Base-by-base conservation (phyloP, 2,113 vertebrate genomes). In the Reinhardtius hippoglossoides region DNA sequence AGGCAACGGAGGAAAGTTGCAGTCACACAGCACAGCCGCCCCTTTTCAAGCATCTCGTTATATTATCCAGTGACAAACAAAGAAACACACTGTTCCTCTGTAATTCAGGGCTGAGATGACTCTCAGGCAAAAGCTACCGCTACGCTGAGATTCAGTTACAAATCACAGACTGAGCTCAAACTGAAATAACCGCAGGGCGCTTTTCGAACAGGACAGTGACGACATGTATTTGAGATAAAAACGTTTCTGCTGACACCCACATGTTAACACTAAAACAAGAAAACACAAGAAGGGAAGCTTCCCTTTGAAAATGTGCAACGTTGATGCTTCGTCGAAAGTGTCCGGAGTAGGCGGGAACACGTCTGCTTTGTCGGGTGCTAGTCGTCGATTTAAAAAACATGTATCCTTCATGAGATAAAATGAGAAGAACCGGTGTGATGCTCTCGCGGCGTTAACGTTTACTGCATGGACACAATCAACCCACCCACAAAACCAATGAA, bases 1-100 rank as follows among this genome's bases (percentile, higher is more conserved):
- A 81, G 71, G 80, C 87, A 84, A 76, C 89, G 92, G 83, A 92
- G 94, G 93, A 93, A 92, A 92, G 76, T 85, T 84, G 89, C 88
- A 89, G 76, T 74, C 90, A 76, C 82, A 84, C 84, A 85, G 84
- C 80, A 71, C 81, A 58, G 72, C 74, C 76, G 85, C 71, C 42
- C 48, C 2, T 72, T 46, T 58, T 64, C 54, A 14, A 52, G 61
- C 58, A 67, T 78, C 68, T 71, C 50, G 21, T 59, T 2, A n/a
- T 48, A 68, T 54, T 21, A 66, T 82, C 83, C 74, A 87, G 55
- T 48, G 64, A 77, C 54, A 64, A 60, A 83, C 54, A 64, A 60
- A 83, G 54, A 82, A 71, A 68, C 13, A 0, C 1, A 48, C 13
- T 71, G 76, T 75, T 85, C 37, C 56, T 65, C 75, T 63, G 68